Percentiles rank a stretch among this genome's conserved stretches.
Evolutionary conservation across 2,888 invertebrate species (phyloP).

Genomic region (Sminthurinus aureus): DNA sequence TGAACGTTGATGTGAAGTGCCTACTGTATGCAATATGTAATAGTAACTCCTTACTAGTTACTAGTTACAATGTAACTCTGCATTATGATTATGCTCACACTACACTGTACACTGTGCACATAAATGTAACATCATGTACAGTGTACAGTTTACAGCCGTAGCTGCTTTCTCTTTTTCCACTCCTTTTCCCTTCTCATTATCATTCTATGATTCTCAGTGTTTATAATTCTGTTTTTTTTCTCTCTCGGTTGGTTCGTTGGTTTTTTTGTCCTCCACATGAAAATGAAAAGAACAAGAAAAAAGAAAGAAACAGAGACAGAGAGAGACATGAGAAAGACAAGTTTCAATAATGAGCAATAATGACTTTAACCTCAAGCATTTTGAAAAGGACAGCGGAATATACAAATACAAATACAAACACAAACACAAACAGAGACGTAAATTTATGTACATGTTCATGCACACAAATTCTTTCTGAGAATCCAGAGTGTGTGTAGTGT

Average conservation of each 20-base stretch:
- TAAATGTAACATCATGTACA: too few relatives aligned
- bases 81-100: too few relatives aligned
- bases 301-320: neutral
- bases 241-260: too few relatives aligned
- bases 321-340: constrained; percentile 33
- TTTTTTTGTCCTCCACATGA: neutral
- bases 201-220: too few relatives aligned
- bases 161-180: too few relatives aligned
- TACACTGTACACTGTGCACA: neutral
- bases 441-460: neutral
- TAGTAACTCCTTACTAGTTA: too few relatives aligned
- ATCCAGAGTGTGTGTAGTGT: neutral
- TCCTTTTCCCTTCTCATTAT: too few relatives aligned
- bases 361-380: constrained; percentile 29
- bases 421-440: neutral
- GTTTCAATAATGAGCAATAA: constrained; percentile 38
- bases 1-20: neutral
- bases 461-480: too few relatives aligned
- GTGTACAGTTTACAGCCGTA: too few relatives aligned
- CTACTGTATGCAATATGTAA: too few relatives aligned
- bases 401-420: neutral
- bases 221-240: too few relatives aligned
- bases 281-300: neutral
- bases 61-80: too few relatives aligned
- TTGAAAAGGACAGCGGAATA: neutral